A percentile compares a stretch with the other conserved stretches of the same genome.
Conservation (phyloP, 2,113 vertebrate genomes). For the Xiphophorus couchianus region DNA sequence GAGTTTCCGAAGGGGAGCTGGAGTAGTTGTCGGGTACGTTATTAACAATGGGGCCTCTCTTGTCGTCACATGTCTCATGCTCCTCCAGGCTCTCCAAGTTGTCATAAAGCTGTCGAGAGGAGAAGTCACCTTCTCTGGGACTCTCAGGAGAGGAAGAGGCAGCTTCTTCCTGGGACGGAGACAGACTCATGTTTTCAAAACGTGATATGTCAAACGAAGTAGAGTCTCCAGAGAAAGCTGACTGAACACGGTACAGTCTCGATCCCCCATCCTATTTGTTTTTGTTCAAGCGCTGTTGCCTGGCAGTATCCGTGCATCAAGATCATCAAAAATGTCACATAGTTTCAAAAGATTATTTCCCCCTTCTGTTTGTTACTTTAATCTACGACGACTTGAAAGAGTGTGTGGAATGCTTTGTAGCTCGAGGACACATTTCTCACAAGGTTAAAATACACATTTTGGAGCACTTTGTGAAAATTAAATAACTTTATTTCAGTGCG, state of each 20-base stretch:
- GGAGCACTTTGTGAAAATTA: constrained; percentile 13
- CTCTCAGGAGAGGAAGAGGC: constrained; percentile 58
- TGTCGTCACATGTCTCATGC: constrained; percentile 54
- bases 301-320: constrained; percentile 34
- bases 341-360: constrained; percentile 12
- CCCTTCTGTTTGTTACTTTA: constrained; percentile 1
- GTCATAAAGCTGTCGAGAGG: constrained; percentile 51
- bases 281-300: constrained; percentile 46
- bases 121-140: constrained; percentile 64
- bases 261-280: constrained; percentile 50
- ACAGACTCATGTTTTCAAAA: constrained; percentile 62
- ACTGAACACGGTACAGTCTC: constrained; percentile 45
- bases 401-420: constrained; percentile 1
- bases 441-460: constrained; percentile 25
- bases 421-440: constrained; percentile 18
- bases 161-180: constrained; percentile 40
- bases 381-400: constrained; percentile 21
- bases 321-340: constrained; percentile 22
- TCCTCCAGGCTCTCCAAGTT: constrained; percentile 65
- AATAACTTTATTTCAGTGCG: constrained; percentile 10
- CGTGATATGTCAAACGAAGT: constrained; percentile 53
- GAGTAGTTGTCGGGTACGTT: constrained; percentile 49
- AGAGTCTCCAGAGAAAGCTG: constrained; percentile 48
- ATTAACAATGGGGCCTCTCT: constrained; percentile 63
- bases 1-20: constrained; percentile 49